phyloP scores from a whole-genome alignment of 2,888 invertebrate genomes.

The Endomychus coccineus region DNA sequence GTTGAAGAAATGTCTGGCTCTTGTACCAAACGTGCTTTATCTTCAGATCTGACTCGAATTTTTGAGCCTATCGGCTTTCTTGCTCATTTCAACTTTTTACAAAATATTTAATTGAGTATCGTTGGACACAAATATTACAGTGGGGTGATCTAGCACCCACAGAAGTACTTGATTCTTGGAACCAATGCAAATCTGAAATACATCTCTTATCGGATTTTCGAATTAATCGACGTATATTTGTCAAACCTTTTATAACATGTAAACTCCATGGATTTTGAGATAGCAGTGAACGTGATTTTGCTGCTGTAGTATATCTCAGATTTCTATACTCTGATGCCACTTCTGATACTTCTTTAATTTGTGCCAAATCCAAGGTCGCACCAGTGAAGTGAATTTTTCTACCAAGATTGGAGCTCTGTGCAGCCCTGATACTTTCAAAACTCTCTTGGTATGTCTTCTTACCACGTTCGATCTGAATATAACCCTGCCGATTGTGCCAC shows the following conservation, averaged over 20 bases:
- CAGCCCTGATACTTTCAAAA: slow-evolving; percentile 15
- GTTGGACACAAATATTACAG: slow-evolving; percentile 16
- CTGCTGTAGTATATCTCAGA: slow-evolving; percentile 17
- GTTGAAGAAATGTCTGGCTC: neutral
- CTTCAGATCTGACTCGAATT: slow-evolving; percentile 20
- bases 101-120: slow-evolving; percentile 24
- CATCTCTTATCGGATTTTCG: slow-evolving; percentile 4
- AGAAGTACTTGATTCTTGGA: slow-evolving; percentile 12
- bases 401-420: slow-evolving; percentile 18
- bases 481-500: no score
- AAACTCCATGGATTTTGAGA: slow-evolving; percentile 18
- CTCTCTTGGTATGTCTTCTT: no score
- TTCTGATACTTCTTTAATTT: slow-evolving; percentile 7
- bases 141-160: slow-evolving; percentile 19
- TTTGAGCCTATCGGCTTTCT: slow-evolving; percentile 27
- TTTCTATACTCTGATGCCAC: slow-evolving; percentile 1
- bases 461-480: no score
- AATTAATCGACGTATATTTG: slow-evolving; percentile 9
- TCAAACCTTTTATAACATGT: neutral
- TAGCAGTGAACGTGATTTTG: slow-evolving; percentile 13
- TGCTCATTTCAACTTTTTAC: slow-evolving; percentile 16
- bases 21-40: slow-evolving; percentile 25
- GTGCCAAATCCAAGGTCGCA: slow-evolving; percentile 16
- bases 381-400: slow-evolving; percentile 17
- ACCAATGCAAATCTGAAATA: slow-evolving; percentile 7